A percentile compares a stretch with the other conserved stretches of the same genome.
Evolutionary conservation across 2,888 invertebrate genomes (phyloP).

Genomic region (Ecdyonurus torrentis): DNA sequence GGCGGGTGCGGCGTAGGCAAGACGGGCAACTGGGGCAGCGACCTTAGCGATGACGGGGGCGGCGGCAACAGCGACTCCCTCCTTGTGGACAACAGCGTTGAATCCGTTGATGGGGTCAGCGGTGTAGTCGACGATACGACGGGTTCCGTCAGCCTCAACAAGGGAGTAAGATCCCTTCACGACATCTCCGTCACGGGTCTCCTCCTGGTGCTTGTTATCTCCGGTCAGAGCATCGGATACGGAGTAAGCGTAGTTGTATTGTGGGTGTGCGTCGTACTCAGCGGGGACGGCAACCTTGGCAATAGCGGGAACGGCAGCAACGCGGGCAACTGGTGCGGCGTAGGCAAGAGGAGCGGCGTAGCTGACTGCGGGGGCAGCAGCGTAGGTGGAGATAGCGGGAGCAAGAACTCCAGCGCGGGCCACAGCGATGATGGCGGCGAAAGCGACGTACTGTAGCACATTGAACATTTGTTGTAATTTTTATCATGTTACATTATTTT

Average conservation of each 20-base stretch:
- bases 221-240: constrained; percentile 10
- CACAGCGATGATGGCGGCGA: constrained; percentile 9
- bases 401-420: constrained; percentile 5
- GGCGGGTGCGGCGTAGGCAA: constrained; percentile 7
- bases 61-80: constrained; percentile 4
- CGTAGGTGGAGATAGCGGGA: background rate
- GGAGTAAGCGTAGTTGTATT: constrained; percentile 8
- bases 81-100: constrained; percentile 10
- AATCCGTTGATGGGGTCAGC: constrained; percentile 10
- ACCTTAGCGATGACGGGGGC: constrained; percentile 7
- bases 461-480: too few relatives aligned
- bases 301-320: constrained; percentile 1
- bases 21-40: constrained; percentile 4
- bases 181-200: constrained; percentile 9
- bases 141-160: constrained; percentile 9
- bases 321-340: too few relatives aligned
- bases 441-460: constrained; percentile 6
- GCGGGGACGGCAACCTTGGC: constrained; percentile 10
- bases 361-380: constrained; percentile 1
- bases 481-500: too few relatives aligned
- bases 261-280: constrained; percentile 12
- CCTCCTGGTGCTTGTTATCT: constrained; percentile 9
- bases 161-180: constrained; percentile 9
- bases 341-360: constrained; percentile 6
- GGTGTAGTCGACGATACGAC: constrained; percentile 10